Evolutionary conservation across 2,113 vertebrate species (phyloP), one percentile per base, ranked within the genome.

Genomic region (Charina bottae): DNA sequence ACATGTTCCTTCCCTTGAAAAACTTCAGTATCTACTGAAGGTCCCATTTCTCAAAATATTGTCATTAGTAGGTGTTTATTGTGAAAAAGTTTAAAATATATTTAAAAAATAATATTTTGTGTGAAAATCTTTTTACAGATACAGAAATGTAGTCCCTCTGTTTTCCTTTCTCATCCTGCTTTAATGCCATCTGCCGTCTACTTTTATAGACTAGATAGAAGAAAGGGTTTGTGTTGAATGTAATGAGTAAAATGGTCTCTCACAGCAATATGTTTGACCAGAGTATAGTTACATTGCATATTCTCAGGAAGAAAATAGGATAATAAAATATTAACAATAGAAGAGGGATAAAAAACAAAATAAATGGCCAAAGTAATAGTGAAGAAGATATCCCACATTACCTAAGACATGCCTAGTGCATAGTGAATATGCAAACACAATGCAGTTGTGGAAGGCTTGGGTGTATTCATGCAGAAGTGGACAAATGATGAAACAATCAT

Each of bases 381-480:
- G 83, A 55, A 55, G 68, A 90, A 94, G 95, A 92, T 1, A 49
- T 26, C 15, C 8, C 0, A 90, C 94, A 93, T 26, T 93, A 49
- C 59, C 17, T 87, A 93, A 95, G 94, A n/a, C 93, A 19, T 49
- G 89, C 42, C 15, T 54, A 49, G 78, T 64, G 87, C 15, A 83
- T 9, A 9, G 11, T 26, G 33, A 58, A 24, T 58, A 28, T 28
- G 53, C 54, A 56, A 37, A 83, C n/a, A 24, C 5, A 55, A 37
- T 55, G 21, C 49, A n/a, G 13, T 1, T 15, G 24, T 49, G n/a
- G 23, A 37, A 5, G 56, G 10, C n/a, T 33, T 78, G 19, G 12
- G 28, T 56, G 33, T 58, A 49, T 10, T 26, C 37, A 84, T 46
- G 24, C 55, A 90, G 46, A 83, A 83, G 46, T 4, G 28, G 37